Conservation (phyloP, 2,888 invertebrate genomes). For the Chrysotoxum bicinctum region DNA sequence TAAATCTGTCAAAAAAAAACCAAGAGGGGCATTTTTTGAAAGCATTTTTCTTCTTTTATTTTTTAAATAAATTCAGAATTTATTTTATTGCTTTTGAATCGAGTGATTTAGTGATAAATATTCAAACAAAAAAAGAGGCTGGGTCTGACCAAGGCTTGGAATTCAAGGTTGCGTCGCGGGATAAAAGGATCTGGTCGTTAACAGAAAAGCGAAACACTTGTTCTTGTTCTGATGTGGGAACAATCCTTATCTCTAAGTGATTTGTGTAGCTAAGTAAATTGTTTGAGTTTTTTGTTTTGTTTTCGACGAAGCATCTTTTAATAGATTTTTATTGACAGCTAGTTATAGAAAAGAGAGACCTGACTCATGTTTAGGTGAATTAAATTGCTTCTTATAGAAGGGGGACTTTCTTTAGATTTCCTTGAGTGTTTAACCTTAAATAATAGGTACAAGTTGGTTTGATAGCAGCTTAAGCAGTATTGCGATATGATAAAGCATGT, state of each 20-base stretch:
- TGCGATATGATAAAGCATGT: too few species aligned
- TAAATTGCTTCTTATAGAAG: not conserved
- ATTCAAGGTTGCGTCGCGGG: conserved; percentile 4
- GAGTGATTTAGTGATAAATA: conserved; percentile 41
- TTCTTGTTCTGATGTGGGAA: conserved; percentile 22
- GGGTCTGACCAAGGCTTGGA: not conserved
- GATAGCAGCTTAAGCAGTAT: too few species aligned
- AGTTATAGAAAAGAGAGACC: not conserved
- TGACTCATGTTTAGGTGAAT: not conserved
- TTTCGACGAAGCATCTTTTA: not conserved
- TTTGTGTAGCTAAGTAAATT: conserved; percentile 30
- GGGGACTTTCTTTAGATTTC: too few species aligned
- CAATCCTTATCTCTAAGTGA: conserved; percentile 44
- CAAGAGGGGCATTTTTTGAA: conserved; percentile 39
- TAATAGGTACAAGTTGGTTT: too few species aligned
- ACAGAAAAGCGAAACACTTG: not conserved
- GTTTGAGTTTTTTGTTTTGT: not conserved
- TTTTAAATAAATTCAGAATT: conserved; percentile 43
- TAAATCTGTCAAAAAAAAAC: conserved; percentile 66
- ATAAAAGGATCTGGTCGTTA: conserved; percentile 37
- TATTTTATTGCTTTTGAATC: conserved; percentile 65
- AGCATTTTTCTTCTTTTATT: conserved; percentile 11
- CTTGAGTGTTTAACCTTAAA: too few species aligned
- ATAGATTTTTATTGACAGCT: not conserved
- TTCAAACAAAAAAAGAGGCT: not conserved